Conservation (phyloP, 2,113 vertebrate species). For the Neotragus pygmaeus region DNA sequence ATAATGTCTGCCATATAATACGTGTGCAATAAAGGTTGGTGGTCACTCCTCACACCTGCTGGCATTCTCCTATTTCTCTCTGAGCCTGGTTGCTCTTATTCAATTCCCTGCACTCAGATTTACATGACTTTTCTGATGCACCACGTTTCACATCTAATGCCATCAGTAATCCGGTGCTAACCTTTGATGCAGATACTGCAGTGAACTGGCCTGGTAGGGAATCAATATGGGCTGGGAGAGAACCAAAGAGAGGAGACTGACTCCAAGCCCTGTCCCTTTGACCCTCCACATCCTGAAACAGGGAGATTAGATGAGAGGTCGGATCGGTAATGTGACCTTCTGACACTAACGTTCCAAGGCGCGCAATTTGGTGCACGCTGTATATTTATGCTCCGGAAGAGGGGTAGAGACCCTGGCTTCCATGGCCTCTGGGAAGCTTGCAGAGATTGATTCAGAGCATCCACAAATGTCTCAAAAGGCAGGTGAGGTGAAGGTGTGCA, state of each 20-base stretch:
- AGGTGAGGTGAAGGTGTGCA: not conserved
- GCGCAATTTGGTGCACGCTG: rapidly evolving
- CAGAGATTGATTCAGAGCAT: not conserved
- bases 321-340: not conserved
- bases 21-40: not conserved
- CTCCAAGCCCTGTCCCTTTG: not conserved
- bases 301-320: not conserved
- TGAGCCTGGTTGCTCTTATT: not conserved
- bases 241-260: not conserved
- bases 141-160: rapidly evolving
- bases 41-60: not conserved
- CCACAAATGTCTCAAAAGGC: not conserved
- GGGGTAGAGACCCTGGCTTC: not conserved
- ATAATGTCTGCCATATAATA: not conserved
- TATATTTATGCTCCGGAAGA: not conserved
- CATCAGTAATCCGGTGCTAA: not conserved
- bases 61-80: not conserved
- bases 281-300: not conserved
- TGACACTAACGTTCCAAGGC: rapidly evolving
- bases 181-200: not conserved
- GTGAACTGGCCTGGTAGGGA: too few species aligned
- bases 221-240: too few species aligned
- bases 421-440: not conserved
- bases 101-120: not conserved
- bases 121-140: not conserved